phyloP scores from a whole-genome alignment of 2,888 invertebrate species.

The Drosophila cognata region DNA sequence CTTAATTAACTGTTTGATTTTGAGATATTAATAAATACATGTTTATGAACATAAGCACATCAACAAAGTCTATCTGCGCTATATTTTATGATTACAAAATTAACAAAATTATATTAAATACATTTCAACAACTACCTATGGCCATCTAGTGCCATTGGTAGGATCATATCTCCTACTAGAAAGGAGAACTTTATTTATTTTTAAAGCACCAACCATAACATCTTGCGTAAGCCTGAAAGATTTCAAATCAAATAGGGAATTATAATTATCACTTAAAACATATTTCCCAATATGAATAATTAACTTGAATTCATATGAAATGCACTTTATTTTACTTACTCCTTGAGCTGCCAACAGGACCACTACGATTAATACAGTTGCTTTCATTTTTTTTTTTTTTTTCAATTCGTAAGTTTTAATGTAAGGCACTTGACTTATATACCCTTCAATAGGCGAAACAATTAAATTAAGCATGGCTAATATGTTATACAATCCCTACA shows the following conservation, averaged over 20 bases:
- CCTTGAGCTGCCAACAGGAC: neutral
- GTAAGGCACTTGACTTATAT: neutral
- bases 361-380: neutral
- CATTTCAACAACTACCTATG: neutral
- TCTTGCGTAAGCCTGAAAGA: constrained; percentile 1
- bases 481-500: neutral
- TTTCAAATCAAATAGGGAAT: neutral
- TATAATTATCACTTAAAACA: neutral
- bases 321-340: neutral
- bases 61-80: neutral
- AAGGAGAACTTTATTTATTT: neutral
- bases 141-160: neutral
- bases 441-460: neutral
- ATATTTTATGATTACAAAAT: neutral
- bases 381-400: neutral
- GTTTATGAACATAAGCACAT: neutral
- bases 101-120: neutral
- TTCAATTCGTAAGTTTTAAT: neutral
- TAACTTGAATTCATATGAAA: neutral
- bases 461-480: neutral
- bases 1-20: constrained; percentile 59
- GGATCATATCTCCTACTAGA: neutral
- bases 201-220: neutral
- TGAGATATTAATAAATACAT: constrained; percentile 54
- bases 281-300: neutral